Conservation (phyloP, 2,113 vertebrate genomes). For the Lampris megalopsis region DNA sequence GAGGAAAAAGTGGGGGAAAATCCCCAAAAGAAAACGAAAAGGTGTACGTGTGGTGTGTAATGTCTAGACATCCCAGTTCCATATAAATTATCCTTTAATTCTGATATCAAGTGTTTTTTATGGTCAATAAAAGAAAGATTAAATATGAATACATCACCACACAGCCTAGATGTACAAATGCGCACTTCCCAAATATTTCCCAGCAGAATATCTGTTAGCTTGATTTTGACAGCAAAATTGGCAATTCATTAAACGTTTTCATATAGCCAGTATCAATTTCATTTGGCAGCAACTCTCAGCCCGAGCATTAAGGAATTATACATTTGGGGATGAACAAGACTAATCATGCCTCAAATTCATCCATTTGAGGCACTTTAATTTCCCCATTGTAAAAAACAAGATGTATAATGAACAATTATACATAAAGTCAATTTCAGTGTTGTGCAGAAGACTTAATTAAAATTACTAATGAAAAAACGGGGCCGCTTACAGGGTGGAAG, state of each 20-base stretch:
- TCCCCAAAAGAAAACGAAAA: too few species aligned
- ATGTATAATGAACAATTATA: constrained; percentile 87
- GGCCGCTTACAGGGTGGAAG: constrained; percentile 74
- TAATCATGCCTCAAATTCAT: constrained; percentile 85
- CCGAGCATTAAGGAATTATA: constrained; percentile 82
- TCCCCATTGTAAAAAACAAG: constrained; percentile 85
- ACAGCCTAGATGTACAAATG: constrained; percentile 42
- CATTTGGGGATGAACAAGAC: constrained; percentile 82
- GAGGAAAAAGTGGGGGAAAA: too few species aligned
- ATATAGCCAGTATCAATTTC: constrained; percentile 80
- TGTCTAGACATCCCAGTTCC: not conserved
- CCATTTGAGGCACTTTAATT: constrained; percentile 84
- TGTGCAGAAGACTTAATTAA: constrained; percentile 85
- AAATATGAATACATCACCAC: constrained; percentile 37
- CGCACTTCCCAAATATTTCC: constrained; percentile 68
- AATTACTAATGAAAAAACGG: constrained; percentile 85
- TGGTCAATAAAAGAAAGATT: constrained; percentile 44
- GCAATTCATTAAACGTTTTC: constrained; percentile 83
- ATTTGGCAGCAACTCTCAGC: constrained; percentile 76
- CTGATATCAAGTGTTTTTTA: constrained; percentile 31
- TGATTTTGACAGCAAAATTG: constrained; percentile 80
- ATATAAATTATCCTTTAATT: constrained; percentile 32
- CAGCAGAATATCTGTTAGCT: constrained; percentile 75
- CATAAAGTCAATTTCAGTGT: constrained; percentile 85
- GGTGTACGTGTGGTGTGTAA: not conserved